phyloP scores from a whole-genome alignment of 2,113 vertebrate genomes.

The Caranx ignobilis region DNA sequence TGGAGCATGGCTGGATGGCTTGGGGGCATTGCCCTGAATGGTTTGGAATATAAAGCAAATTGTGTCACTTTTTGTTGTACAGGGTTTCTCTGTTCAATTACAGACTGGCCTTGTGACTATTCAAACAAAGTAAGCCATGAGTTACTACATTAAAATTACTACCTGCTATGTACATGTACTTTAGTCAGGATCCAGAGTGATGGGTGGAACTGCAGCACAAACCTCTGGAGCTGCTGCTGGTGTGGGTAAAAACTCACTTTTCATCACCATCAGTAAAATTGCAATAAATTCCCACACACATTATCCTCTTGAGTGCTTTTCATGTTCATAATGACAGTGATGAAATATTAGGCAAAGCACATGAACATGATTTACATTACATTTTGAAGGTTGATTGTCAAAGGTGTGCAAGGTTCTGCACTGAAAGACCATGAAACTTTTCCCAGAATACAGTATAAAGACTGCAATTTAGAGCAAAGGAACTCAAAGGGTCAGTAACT shows the following conservation, averaged over 20 bases:
- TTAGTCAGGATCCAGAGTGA: background rate
- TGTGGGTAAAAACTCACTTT: background rate
- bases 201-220: background rate
- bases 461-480: slow-evolving; percentile 21
- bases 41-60: too few relatives aligned
- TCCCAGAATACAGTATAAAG: background rate
- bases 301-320: background rate
- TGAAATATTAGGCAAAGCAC: background rate
- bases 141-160: background rate
- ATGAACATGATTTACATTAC: background rate
- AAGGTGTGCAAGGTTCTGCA: background rate
- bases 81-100: too few relatives aligned
- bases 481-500: slow-evolving; percentile 9
- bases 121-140: too few relatives aligned
- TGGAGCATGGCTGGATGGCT: background rate
- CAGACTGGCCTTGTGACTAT: too few relatives aligned
- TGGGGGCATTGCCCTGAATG: too few relatives aligned
- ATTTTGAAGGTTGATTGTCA: background rate
- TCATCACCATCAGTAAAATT: background rate
- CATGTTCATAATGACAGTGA: too few relatives aligned
- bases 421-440: background rate
- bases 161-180: background rate
- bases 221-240: background rate
- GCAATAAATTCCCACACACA: too few relatives aligned
- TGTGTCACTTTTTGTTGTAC: too few relatives aligned